Base-by-base conservation (phyloP, 2,888 invertebrate species). In the Cheilosia impressa region DNA sequence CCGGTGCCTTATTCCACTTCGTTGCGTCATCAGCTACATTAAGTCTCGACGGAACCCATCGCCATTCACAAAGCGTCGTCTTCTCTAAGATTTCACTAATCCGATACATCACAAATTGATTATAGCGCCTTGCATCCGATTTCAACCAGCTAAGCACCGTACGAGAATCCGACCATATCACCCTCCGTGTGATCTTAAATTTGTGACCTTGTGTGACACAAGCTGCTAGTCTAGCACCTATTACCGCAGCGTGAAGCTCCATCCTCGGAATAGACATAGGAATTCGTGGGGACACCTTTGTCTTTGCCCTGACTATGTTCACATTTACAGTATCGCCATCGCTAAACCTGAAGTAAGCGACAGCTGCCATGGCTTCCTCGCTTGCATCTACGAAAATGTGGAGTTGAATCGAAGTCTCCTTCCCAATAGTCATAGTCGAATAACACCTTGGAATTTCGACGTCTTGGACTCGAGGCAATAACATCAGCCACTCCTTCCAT, bases 311-410 rank as follows among this genome's bases (percentile, higher is more conserved):
- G 15, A 88, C 66, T 9, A 89, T 22, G 4, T 76, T 60, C 13
- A 60, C 53, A 60, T 78, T 68, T 34, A 88, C 47, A 0, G 34
- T 17, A 34, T 69, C 41, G 1, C 62, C 71, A 9, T 43, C 53
- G 22, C 50, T 10, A 60, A 87, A 63, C 53, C 88, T 84, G 10
- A 88, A 72, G 52, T 87, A 89, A 2, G 87, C 87, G 2, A 88
- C 88, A n/a, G 87, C 87, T 7, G 88, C 87, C 65, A 81, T 89
- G 9, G 88, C 88, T 4, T 63, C n/a, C 24, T 88, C 75, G 62
- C 87, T 78, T 1, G 88, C 88, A 73, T 87, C 87, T 1, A 87
- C 81, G 57, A 88, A 88, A 4, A 83, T 72, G 24, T 88, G 87
- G 4, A 88, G 57, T 45, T 88, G 73, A 9, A 60, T 55, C 4